Evolutionary conservation across 2,113 vertebrate genomes (phyloP).

Genomic region (Microcebus jonahi): DNA sequence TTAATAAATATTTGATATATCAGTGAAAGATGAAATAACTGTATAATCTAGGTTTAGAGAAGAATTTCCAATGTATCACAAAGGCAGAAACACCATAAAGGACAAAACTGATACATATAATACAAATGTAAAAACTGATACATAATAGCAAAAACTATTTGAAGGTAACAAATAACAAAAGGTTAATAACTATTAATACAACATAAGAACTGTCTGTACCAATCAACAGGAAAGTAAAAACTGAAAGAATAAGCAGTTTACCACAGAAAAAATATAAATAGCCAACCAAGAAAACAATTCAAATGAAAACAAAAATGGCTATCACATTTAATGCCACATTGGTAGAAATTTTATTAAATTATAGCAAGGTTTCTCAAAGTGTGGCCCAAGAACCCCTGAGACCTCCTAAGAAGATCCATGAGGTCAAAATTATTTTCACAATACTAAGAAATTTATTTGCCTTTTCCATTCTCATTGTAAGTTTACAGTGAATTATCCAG

Average conservation of each 20-base stretch:
- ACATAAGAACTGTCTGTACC: not conserved
- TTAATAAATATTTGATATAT: conserved; percentile 12
- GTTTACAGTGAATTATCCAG: not conserved
- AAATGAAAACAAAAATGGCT: conserved; percentile 14
- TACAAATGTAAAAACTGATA: not conserved
- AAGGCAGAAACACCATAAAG: conserved; percentile 15
- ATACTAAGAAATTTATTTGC: not conserved
- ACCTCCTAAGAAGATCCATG: not conserved
- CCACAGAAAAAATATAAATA: not conserved
- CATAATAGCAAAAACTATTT: not conserved
- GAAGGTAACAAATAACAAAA: not conserved
- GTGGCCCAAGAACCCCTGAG: not conserved
- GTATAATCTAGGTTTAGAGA: not conserved
- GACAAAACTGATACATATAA: not conserved
- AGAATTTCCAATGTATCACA: not conserved
- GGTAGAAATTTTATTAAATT: not conserved
- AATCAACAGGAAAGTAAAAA: not conserved
- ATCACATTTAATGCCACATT: not conserved
- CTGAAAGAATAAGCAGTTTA: not conserved
- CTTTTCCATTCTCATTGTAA: not conserved
- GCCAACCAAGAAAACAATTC: not conserved
- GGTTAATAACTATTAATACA: not conserved
- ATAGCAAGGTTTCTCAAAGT: not conserved
- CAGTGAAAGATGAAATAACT: not conserved
- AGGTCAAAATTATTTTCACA: not conserved